These are phyloP conservation scores for Aphaenogaster rudis DNA, from an alignment of 1,140 invertebrate genomes.

Conservation along the genomic window DNA sequence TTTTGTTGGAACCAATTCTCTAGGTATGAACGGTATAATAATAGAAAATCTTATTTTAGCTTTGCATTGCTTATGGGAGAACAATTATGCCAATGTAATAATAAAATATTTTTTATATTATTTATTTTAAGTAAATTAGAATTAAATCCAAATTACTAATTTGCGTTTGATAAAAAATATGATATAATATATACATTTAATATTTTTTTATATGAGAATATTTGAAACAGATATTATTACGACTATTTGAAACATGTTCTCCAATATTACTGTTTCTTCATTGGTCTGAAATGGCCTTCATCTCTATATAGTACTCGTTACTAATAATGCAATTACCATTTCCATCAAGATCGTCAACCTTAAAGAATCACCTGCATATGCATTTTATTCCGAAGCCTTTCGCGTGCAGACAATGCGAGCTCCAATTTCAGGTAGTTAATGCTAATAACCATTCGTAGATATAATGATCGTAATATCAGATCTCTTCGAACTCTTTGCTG, in stretches of 20 bases:
- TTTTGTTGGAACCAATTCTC: slow-evolving; percentile 61
- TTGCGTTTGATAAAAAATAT: background rate
- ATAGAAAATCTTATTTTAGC: background rate
- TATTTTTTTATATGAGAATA: background rate
- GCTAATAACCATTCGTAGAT: slow-evolving; percentile 59
- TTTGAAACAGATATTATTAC: slow-evolving; percentile 9
- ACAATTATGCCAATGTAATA: background rate
- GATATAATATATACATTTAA: background rate
- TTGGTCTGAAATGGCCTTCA: slow-evolving; percentile 7
- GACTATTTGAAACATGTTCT: background rate
- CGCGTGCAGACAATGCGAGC: slow-evolving; percentile 59
- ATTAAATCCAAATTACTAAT: slow-evolving; percentile 1
- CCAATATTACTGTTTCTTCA: slow-evolving; percentile 1
- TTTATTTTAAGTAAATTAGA: background rate
- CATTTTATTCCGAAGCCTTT: slow-evolving; percentile 62
- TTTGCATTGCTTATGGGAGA: background rate
- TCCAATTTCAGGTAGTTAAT: slow-evolving; percentile 68
- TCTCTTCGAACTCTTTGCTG: slow-evolving; percentile 54
- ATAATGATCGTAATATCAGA: slow-evolving; percentile 45
- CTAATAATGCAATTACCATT: slow-evolving; percentile 50
- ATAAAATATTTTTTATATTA: background rate
- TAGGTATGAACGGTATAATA: slow-evolving; percentile 33
- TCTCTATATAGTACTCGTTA: slow-evolving; percentile 7
- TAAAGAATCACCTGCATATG: slow-evolving; percentile 57
- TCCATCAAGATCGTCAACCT: slow-evolving; percentile 55